Evolutionary conservation across 2,113 vertebrate species (phyloP).

Genomic region (Erythrocercus mccallii): DNA sequence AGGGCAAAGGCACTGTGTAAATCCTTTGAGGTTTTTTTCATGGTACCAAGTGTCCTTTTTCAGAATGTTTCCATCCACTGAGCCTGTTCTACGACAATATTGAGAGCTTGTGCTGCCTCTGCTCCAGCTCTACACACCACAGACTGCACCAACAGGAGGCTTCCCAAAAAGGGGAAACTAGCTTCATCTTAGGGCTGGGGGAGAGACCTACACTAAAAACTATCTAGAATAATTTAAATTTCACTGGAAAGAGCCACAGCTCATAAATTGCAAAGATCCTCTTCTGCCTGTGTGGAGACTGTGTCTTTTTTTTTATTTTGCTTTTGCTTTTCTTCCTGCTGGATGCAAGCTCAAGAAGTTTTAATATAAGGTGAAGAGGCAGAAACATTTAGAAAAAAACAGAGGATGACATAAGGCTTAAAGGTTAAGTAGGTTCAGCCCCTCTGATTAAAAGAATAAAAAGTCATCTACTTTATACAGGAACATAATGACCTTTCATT

Average conservation of each 20-base stretch:
- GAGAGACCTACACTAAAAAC: background rate
- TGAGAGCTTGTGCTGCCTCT: background rate
- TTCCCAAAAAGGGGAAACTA: background rate
- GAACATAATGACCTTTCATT: constrained; percentile 13
- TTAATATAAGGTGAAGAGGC: background rate
- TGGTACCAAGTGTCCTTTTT: background rate
- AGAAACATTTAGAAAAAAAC: background rate
- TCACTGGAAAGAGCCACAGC: background rate
- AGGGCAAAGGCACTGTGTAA: background rate
- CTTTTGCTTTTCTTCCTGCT: background rate
- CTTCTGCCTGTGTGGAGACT: background rate
- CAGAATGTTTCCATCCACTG: background rate
- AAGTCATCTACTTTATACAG: background rate
- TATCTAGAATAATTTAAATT: background rate
- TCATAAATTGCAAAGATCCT: background rate
- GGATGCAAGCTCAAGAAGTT: background rate
- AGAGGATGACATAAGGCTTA: background rate
- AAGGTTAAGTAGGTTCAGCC: background rate
- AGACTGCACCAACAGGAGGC: rapidly evolving
- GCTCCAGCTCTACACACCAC: background rate
- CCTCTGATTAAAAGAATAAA: background rate
- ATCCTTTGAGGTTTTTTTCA: background rate
- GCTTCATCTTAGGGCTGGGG: background rate
- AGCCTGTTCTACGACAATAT: background rate
- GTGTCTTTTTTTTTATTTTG: background rate